Evolutionary conservation across 2,113 vertebrate genomes (phyloP).

Genomic region (Bagarius yarrelli): DNA sequence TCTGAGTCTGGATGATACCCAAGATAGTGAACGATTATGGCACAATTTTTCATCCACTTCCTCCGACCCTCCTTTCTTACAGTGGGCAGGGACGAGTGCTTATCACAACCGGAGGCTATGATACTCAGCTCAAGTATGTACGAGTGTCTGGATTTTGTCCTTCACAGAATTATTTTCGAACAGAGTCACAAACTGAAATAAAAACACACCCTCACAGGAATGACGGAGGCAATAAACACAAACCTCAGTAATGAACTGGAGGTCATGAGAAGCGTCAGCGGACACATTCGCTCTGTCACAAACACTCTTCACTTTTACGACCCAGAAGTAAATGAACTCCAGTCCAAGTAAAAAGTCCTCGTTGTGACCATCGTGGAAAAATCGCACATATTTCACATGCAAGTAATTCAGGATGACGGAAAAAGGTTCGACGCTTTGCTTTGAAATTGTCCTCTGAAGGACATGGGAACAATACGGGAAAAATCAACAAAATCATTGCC

Average conservation of each 20-base stretch:
- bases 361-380: not conserved
- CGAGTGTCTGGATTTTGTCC: constrained; percentile 50
- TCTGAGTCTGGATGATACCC: constrained; percentile 48
- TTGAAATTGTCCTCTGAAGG: not conserved
- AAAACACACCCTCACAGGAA: not conserved
- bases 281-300: constrained; percentile 7
- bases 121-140: constrained; percentile 46
- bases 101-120: constrained; percentile 44
- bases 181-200: not conserved
- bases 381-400: constrained; percentile 1
- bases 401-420: not conserved
- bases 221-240: not conserved
- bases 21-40: constrained; percentile 47
- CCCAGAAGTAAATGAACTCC: not conserved
- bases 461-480: not conserved
- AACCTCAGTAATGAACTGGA: constrained; percentile 20
- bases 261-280: constrained; percentile 21
- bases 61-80: constrained; percentile 46
- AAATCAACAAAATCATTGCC: no score
- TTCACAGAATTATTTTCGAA: constrained; percentile 30
- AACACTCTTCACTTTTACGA: not conserved
- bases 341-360: constrained; percentile 2
- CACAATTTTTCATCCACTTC: constrained; percentile 33
- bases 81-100: constrained; percentile 42
- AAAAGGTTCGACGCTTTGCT: not conserved